A percentile compares a stretch with the other conserved stretches of the same genome.
Evolutionary conservation across 2,797 vertebrate species (phyloP).

Genomic region (Zalophus californianus): DNA sequence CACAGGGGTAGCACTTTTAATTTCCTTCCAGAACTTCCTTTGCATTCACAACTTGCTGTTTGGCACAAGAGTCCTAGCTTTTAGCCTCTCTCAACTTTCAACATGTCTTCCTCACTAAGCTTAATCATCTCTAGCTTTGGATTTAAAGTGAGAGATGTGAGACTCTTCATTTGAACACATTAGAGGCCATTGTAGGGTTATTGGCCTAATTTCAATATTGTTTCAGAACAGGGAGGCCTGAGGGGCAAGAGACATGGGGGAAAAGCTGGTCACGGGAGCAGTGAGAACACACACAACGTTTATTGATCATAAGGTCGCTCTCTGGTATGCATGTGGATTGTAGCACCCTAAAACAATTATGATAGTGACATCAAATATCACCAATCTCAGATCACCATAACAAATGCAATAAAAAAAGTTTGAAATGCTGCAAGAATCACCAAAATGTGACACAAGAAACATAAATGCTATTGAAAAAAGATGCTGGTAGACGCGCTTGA

Average conservation of each 20-base stretch:
- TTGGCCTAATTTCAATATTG: neutral
- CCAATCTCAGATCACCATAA: neutral
- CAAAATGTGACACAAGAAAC: neutral
- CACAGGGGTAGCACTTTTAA: neutral
- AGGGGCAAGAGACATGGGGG: neutral
- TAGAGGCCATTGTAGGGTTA: neutral
- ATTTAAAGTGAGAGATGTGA: neutral
- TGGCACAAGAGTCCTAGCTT: neutral
- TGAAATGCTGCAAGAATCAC: neutral
- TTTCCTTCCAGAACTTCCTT: neutral
- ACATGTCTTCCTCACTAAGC: neutral
- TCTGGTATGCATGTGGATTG: neutral
- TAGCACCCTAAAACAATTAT: neutral
- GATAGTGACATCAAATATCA: neutral
- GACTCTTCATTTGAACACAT: neutral
- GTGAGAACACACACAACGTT: neutral
- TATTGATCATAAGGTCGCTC: neutral
- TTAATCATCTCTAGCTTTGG: neutral
- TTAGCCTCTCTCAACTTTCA: neutral
- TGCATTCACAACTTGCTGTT: neutral
- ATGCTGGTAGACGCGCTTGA: neutral
- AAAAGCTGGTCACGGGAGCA: neutral
- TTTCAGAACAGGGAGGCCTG: neutral
- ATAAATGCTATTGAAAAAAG: neutral
- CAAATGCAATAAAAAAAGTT: neutral